Conservation (phyloP, 1,140 invertebrate species). For the Bombus sylvicola region DNA sequence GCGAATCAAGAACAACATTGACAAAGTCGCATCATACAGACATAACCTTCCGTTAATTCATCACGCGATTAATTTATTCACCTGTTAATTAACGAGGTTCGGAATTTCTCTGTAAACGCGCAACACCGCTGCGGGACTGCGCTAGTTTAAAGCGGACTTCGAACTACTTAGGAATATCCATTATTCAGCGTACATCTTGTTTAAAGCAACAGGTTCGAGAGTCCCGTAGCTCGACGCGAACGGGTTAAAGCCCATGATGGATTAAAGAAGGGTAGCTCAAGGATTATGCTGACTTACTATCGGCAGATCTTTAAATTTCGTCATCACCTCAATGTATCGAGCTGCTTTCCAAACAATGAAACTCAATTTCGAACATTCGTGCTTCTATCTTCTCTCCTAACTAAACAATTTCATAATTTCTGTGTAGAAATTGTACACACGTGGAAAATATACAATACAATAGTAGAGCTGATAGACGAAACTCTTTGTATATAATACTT, state of each 20-base stretch:
- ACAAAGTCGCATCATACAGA: neutral
- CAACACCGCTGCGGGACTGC: conserved; percentile 20
- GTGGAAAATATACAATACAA: neutral
- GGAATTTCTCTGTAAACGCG: conserved; percentile 58
- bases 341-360: neutral
- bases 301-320: conserved; percentile 55
- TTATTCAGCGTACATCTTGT: conserved; percentile 80
- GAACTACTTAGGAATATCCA: conserved; percentile 76
- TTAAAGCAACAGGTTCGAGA: conserved; percentile 79
- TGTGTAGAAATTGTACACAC: neutral
- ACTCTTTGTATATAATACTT: conserved; percentile 17
- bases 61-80: conserved; percentile 52
- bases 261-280: conserved; percentile 75
- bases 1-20: neutral
- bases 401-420: neutral
- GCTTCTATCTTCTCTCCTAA: neutral
- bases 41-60: neutral
- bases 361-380: too few species aligned
- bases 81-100: conserved; percentile 58
- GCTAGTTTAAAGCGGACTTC: conserved; percentile 67
- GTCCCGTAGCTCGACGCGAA: conserved; percentile 63
- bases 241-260: conserved; percentile 75
- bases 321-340: conserved; percentile 21
- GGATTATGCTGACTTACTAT: conserved; percentile 74
- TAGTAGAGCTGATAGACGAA: neutral